Base-by-base conservation (phyloP, 2,797 vertebrate species). In the Thaleichthys pacificus region DNA sequence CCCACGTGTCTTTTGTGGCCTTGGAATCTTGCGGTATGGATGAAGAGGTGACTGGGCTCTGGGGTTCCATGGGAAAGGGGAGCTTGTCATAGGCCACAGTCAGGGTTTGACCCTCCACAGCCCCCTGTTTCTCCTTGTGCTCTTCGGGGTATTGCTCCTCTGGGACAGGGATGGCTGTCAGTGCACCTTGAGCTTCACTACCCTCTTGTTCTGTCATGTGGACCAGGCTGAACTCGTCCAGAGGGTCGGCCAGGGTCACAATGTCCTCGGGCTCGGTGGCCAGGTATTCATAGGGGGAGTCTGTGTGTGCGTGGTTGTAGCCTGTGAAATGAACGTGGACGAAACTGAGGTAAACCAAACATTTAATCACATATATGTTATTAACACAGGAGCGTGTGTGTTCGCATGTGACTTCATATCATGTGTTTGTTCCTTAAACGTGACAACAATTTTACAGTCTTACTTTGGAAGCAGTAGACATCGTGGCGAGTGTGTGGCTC, bases 381-480 rank as follows among this genome's bases (percentile, higher is more conserved):
- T 14, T 22, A 60, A 65, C 28, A 42, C 38, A 47, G 1, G 5
- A 62, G 35, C 0, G 7, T 9, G 9, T 9, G 15, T n/a, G 30
- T 7, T 19, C 6, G 9, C 5, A 35, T 30, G 54, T 0, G n/a
- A 38, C 42, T 68, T 56, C 4, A 32, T 11, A 61, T 56, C 49
- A 51, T 14, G 17, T 17, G 32, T 17, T 51, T 51, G 12, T 2
- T 6, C 49, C 8, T 47, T 17, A 12, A 32, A 51, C 4, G 24
- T 11, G 3, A 49, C 3, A 21, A 22, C 17, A 47, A 51, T 21
- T 51, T 1, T 5, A 15, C 5, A 0, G n/a, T 68, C 86, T 92
- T 89, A 98, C 97, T 93, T 94, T 86, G 91, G 74, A 98, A 98
- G 83, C 97, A 99, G 86, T 96, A 98, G 9, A 93, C 96, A 0